Percentiles rank a stretch among this genome's conserved stretches.
Conservation (phyloP, 2,888 invertebrate genomes). For the Formica aserva region DNA sequence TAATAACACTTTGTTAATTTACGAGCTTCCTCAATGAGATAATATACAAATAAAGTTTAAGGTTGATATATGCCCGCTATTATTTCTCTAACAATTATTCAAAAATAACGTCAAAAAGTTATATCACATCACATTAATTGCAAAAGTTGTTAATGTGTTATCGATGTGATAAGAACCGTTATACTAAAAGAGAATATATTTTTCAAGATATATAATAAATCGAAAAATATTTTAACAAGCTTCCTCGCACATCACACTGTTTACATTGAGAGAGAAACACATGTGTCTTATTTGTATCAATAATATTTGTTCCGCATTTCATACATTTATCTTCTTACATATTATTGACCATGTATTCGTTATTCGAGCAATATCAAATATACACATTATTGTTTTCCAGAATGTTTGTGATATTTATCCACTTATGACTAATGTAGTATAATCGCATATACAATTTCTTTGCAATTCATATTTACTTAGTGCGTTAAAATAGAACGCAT, state of each 20-base stretch:
- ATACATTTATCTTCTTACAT: neutral
- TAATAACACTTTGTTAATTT: conserved; percentile 39
- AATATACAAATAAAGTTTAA: conserved; percentile 18
- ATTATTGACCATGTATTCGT: neutral
- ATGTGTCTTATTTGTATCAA: neutral
- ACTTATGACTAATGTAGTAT: neutral
- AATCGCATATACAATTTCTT: neutral
- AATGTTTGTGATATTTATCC: conserved; percentile 1
- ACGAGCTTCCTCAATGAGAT: neutral
- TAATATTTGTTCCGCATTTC: neutral
- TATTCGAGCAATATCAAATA: neutral
- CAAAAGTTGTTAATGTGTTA: conserved; percentile 5
- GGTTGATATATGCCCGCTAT: neutral
- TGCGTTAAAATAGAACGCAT: neutral
- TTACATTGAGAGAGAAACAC: neutral
- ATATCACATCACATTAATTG: neutral
- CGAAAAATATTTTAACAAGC: neutral
- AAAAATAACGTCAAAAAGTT: neutral
- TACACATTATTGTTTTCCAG: conserved; percentile 18
- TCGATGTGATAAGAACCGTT: neutral
- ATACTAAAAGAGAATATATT: neutral
- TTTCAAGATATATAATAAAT: neutral
- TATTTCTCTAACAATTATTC: conserved; percentile 19
- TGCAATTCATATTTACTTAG: conserved; percentile 2
- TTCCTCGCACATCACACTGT: neutral